Conservation (phyloP, 2,113 vertebrate genomes). For the Fulica atra region DNA sequence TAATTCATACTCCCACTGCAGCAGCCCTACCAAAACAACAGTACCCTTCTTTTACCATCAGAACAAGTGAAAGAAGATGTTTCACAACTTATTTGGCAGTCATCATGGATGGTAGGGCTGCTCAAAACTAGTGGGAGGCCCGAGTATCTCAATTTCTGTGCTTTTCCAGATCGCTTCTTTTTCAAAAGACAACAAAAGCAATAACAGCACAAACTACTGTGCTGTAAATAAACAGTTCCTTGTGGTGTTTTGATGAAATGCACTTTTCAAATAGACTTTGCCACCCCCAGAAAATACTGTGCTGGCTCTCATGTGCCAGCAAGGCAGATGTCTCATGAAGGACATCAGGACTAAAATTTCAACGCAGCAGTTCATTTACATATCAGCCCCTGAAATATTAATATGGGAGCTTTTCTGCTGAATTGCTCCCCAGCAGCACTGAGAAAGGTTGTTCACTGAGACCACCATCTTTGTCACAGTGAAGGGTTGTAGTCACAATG, state of each 20-base stretch:
- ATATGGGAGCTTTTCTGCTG: background rate
- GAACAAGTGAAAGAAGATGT: background rate
- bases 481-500: background rate
- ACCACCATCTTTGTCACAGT: background rate
- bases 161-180: background rate
- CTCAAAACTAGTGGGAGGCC: background rate
- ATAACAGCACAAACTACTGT: background rate
- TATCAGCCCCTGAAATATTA: constrained; percentile 15
- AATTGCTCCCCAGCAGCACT: background rate
- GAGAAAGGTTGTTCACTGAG: background rate
- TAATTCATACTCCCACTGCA: background rate
- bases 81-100: background rate
- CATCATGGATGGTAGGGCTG: background rate
- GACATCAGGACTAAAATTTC: background rate
- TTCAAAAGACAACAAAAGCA: background rate
- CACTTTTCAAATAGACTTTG: background rate
- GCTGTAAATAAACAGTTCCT: background rate
- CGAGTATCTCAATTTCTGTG: background rate
- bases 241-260: background rate
- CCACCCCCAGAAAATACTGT: background rate
- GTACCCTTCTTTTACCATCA: background rate
- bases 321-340: background rate
- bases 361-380: background rate
- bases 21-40: background rate
- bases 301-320: background rate